Evolutionary conservation across 2,888 invertebrate species (phyloP).

Genomic region (Trichopoda pennipes): DNA sequence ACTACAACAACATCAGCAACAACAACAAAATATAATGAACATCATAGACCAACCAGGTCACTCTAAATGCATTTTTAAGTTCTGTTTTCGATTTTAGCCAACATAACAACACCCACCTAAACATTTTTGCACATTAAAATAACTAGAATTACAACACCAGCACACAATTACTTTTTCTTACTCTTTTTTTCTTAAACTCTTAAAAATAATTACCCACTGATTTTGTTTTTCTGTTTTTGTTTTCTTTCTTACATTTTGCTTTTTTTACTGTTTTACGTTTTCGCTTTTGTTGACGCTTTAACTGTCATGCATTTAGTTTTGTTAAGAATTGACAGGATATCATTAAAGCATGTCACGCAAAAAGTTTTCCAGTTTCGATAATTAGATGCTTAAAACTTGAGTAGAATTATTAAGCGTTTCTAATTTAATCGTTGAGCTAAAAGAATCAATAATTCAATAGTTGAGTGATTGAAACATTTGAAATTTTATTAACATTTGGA

Average conservation of each 20-base stretch:
- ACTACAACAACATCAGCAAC: not conserved
- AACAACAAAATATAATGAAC: constrained; percentile 31
- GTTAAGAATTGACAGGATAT: constrained; percentile 30
- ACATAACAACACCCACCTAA: constrained; percentile 49
- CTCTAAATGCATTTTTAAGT: constrained; percentile 42
- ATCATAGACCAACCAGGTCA: constrained; percentile 58
- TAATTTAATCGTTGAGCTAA: not conserved
- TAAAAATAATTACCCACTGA: constrained; percentile 10
- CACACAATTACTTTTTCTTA: not conserved
- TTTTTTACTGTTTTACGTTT: too few relatives aligned
- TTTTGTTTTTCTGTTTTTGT: not conserved
- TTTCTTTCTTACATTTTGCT: too few relatives aligned
- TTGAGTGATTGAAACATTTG: not conserved
- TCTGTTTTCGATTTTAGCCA: constrained; percentile 38
- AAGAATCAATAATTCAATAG: not conserved
- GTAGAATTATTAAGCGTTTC: not conserved
- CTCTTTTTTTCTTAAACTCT: not conserved
- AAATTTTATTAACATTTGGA: not conserved
- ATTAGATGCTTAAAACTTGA: not conserved
- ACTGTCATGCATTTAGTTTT: constrained; percentile 2
- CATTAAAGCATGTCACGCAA: constrained; percentile 22
- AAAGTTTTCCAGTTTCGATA: not conserved
- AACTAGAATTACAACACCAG: constrained; percentile 29
- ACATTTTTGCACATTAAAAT: constrained; percentile 10
- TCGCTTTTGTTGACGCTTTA: constrained; percentile 35